Base-by-base conservation (phyloP, 1,140 invertebrate genomes). In the Drosophila setifemur region DNA sequence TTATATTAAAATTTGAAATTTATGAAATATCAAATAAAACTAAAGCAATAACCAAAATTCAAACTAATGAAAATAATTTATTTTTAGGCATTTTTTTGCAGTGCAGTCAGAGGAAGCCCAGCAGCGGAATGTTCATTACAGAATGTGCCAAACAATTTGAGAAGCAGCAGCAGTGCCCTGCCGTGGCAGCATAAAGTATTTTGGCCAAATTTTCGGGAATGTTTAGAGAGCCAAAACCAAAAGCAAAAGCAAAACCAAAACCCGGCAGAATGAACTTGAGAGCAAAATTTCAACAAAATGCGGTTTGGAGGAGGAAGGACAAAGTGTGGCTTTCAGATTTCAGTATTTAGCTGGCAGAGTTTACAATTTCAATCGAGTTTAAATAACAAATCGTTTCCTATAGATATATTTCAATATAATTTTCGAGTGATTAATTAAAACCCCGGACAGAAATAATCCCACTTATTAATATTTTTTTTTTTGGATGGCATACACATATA, bases 381-480 rank as follows among this genome's bases (percentile, higher is more conserved):
- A n/a, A n/a, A n/a, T n/a, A n/a, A n/a, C n/a, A n/a, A n/a, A n/a
- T n/a, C n/a, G n/a, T n/a, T n/a, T n/a, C n/a, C n/a, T n/a, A n/a
- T n/a, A n/a, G n/a, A n/a, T n/a, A n/a, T n/a, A n/a, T n/a, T n/a
- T n/a, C n/a, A n/a, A n/a, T n/a, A n/a, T n/a, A n/a, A n/a, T n/a
- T n/a, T n/a, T n/a, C n/a, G n/a, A 52, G 53, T 55, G 53, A 57
- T 57, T 57, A 57, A 57, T 57, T 25, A 52, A 57, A 19, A 25
- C 12, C 12, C n/a, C n/a, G n/a, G n/a, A n/a, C n/a, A n/a, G n/a
- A 33, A n/a, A 6, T 39, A 19, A 29, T 55, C 25, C 16, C 9
- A 57, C 11, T 55, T 14, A 18, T 35, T n/a, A 52, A 18, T 19
- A 42, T 52, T 52, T 58, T 14, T 31, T 40, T 40, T 18, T 31